phyloP scores from a whole-genome alignment of 2,113 vertebrate genomes.

The Lates calcarifer region DNA sequence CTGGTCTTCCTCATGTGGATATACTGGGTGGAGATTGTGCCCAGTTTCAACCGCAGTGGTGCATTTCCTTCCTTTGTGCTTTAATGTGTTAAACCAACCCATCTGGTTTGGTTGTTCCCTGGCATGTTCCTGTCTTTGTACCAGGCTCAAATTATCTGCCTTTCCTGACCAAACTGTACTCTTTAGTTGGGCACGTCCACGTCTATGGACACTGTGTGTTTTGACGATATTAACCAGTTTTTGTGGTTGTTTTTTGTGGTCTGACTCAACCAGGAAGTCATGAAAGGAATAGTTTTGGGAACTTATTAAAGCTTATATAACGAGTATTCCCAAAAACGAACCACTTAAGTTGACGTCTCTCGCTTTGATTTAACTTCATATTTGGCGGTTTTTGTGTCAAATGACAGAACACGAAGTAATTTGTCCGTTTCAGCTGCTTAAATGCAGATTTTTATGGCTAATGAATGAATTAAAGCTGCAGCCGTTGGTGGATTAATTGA shows the following conservation, averaged over 20 bases:
- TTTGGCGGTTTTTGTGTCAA: no score
- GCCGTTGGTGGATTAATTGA: no score
- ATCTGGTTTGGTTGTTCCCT: conserved; percentile 43
- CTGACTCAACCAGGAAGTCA: background rate
- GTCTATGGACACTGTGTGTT: background rate
- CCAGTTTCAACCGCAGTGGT: background rate
- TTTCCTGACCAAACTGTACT: background rate
- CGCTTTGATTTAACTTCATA: no score
- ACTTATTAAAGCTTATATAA: background rate
- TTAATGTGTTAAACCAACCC: background rate
- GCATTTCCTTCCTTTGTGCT: conserved; percentile 15
- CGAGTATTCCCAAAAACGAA: no score
- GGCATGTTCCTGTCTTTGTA: conserved; percentile 30
- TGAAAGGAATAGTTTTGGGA: no score
- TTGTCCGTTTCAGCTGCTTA: no score
- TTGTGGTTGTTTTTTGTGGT: background rate
- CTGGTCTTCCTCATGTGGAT: conserved; percentile 9
- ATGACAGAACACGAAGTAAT: no score
- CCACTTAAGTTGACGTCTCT: no score
- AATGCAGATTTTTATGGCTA: no score
- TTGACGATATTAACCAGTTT: background rate
- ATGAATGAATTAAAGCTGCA: no score
- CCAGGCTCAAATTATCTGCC: conserved; percentile 24
- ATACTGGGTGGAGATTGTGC: background rate
- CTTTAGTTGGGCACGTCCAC: background rate